Base-by-base conservation (phyloP, 2,888 invertebrate genomes). In the Drosophila niveifrons region DNA sequence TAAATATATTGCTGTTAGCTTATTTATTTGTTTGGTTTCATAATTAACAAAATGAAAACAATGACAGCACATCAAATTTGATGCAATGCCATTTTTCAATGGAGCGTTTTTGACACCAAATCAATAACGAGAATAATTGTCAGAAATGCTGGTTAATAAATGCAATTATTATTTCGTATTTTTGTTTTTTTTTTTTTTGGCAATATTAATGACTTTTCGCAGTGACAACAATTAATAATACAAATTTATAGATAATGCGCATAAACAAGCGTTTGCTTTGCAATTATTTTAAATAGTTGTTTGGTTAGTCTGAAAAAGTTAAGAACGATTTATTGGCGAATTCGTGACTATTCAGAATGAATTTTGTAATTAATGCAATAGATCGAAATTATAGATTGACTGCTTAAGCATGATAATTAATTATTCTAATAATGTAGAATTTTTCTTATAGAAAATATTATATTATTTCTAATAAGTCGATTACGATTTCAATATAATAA, bases 1-100 rank as follows among this genome's bases (percentile, higher is more conserved):
- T n/a, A n/a, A n/a, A n/a, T 6, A 62, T 48, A 44, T 17, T 46
- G 31, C 62, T 48, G 50, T 15, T 43, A 36, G n/a, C 67, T 41
- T 50, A 61, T 63, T 61, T 58, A 56, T 53, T 44, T 57, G 13
- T 65, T n/a, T n/a, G n/a, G 36, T n/a, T 52, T 36, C 46, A 61
- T 72, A 72, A 66, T 71, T 61, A 56, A 51, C 8, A 43, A 18
- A 53, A 50, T 17, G 4, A 11, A 11, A 36, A 41, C 39, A 41
- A 41, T 53, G 72, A 73, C 72, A 64, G 65, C 76, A 31, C 18
- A 47, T 39, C 10, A 55, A 57, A 50, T 53, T 50, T 50, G 50
- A 31, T 56, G 13, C 52, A 72, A 48, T 62, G 62, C 52, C 18
- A 48, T 43, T 53, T 50, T 46, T 36, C 13, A 41, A 36, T 41